A percentile compares a stretch with the other conserved stretches of the same genome.
Evolutionary conservation across 1,140 invertebrate species (phyloP).

Genomic region (Pseudomyrmex gracilis): DNA sequence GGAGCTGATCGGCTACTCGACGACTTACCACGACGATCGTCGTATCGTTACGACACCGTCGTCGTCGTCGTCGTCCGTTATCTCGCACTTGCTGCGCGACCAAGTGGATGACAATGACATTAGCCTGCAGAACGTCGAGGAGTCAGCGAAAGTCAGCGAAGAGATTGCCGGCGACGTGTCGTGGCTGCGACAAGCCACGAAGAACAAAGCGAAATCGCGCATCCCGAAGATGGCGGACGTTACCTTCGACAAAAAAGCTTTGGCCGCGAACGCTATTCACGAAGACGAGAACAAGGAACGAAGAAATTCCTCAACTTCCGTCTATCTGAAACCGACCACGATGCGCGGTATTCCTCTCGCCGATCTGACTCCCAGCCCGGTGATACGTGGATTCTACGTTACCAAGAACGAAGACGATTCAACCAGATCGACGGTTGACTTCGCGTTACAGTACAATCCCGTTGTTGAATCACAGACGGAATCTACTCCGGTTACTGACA

Average conservation of each 20-base stretch:
- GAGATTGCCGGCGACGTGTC: not conserved
- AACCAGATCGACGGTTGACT: not conserved
- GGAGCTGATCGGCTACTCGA: conserved; percentile 75
- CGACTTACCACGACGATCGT: conserved; percentile 40
- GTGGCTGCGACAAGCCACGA: conserved; percentile 38
- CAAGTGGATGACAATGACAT: conserved; percentile 35
- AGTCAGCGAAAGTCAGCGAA: not conserved
- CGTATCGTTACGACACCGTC: not conserved
- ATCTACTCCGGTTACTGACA: not conserved
- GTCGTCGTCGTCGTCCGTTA: conserved; percentile 41
- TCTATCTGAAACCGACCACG: conserved; percentile 62
- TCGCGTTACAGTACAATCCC: not conserved
- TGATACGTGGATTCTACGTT: conserved; percentile 75
- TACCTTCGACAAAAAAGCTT: conserved; percentile 55
- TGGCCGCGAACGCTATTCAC: conserved; percentile 12
- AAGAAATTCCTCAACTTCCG: conserved; percentile 12
- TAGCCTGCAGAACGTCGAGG: conserved; percentile 17
- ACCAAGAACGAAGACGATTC: conserved; percentile 66
- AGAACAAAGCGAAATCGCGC: conserved; percentile 26
- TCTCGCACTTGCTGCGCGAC: conserved; percentile 49
- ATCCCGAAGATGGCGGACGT: conserved; percentile 1
- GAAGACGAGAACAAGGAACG: conserved; percentile 36
- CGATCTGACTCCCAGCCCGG: not conserved
- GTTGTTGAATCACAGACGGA: not conserved
- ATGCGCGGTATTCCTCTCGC: conserved; percentile 61